These are phyloP conservation scores for Anadara kagoshimensis DNA, from an alignment of 1,140 invertebrate species.

Conservation along the genomic window DNA sequence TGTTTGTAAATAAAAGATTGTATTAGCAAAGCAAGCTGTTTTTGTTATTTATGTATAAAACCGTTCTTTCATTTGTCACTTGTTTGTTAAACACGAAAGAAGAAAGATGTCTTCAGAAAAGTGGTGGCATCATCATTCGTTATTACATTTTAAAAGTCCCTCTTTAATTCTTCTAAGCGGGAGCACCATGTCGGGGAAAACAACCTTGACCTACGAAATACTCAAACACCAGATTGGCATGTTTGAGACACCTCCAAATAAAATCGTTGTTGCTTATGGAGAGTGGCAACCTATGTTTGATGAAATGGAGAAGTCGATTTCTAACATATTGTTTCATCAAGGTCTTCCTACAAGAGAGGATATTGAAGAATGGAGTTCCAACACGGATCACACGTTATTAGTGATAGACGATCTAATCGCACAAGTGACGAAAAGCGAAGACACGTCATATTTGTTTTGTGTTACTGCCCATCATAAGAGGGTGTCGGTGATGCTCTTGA, in stretches of 20 bases:
- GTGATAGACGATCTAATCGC: background rate
- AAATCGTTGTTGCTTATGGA: conserved; percentile 29
- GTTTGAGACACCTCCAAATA: conserved; percentile 20
- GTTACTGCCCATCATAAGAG: too few relatives aligned
- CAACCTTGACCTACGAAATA: background rate
- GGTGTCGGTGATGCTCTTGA: background rate
- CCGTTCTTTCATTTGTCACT: too few relatives aligned
- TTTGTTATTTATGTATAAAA: background rate
- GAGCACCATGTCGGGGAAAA: conserved; percentile 3
- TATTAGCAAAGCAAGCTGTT: too few relatives aligned
- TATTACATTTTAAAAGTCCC: conserved; percentile 18
- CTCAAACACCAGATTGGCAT: conserved; percentile 1
- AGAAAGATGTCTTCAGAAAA: too few relatives aligned
- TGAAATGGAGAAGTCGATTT: conserved; percentile 12
- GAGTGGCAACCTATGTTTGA: conserved; percentile 32
- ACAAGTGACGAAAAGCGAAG: background rate
- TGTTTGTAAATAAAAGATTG: too few relatives aligned
- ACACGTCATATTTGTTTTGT: background rate
- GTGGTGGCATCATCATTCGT: conserved; percentile 16
- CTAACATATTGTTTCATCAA: conserved; percentile 25
- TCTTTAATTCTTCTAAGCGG: conserved; percentile 20
- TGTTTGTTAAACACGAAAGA: too few relatives aligned
- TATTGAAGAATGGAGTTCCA: conserved; percentile 20
- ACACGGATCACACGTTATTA: conserved; percentile 19
- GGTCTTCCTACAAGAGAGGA: conserved; percentile 25